phyloP scores from a whole-genome alignment of 2,113 vertebrate species.

The Podocnemis expansa region DNA sequence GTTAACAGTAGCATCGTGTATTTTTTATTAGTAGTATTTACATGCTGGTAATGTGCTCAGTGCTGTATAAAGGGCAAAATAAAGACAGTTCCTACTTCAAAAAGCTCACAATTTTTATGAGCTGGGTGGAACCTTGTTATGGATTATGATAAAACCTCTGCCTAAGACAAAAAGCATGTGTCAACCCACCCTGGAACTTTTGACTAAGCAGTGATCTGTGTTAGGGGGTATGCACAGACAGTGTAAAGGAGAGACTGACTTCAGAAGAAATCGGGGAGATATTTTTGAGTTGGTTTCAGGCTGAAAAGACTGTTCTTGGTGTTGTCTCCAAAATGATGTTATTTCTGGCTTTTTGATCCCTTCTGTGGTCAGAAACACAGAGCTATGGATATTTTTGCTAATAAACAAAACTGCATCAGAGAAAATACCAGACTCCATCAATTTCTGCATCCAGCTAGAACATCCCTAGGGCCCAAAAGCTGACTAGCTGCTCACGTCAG shows the following conservation, averaged over 20 bases:
- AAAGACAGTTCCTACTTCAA: neutral
- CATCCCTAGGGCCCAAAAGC: neutral
- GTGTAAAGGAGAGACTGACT: neutral
- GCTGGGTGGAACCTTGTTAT: neutral
- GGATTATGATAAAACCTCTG: neutral
- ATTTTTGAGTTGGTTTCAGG: too few relatives aligned
- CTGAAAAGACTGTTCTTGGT: too few relatives aligned
- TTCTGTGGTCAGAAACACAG: neutral
- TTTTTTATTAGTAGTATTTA: neutral
- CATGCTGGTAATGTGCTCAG: neutral
- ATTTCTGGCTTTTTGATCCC: too few relatives aligned
- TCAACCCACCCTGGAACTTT: neutral
- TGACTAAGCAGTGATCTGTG: neutral
- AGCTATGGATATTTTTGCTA: neutral
- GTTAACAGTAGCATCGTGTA: neutral
- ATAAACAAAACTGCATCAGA: neutral
- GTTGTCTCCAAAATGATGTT: too few relatives aligned
- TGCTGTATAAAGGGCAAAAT: neutral
- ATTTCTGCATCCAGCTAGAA: neutral
- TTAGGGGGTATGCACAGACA: neutral
- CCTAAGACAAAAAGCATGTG: neutral
- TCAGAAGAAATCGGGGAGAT: neutral
- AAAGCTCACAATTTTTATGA: neutral
- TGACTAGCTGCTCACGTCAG: neutral
- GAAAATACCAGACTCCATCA: neutral